Percentiles rank a stretch among this genome's conserved stretches.
Evolutionary conservation across 2,888 invertebrate genomes (phyloP).

Genomic region (Hyposoter didymator): DNA sequence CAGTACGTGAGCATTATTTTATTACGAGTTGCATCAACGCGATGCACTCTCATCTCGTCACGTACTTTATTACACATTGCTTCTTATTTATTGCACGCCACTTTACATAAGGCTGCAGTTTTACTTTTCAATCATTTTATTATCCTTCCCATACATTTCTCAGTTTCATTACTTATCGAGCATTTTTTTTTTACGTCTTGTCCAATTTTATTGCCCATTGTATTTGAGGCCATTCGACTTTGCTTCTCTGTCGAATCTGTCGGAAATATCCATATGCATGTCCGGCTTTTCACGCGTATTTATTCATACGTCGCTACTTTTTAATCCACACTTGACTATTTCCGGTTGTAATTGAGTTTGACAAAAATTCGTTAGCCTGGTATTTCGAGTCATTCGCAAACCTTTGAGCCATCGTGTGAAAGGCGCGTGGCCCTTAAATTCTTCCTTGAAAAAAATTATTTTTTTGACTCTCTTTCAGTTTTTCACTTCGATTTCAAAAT

Average conservation of each 20-base stretch:
- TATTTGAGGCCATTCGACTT: neutral
- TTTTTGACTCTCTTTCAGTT: neutral
- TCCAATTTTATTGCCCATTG: slow-evolving; percentile 18
- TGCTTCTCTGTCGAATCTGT: slow-evolving; percentile 1
- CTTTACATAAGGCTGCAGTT: neutral
- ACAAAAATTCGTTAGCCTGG: neutral
- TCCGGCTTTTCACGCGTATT: slow-evolving; percentile 12
- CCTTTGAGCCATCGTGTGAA: neutral
- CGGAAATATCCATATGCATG: slow-evolving; percentile 31
- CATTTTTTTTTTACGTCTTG: neutral
- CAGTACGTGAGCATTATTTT: neutral
- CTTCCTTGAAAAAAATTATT: too few relatives aligned
- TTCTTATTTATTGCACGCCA: neutral
- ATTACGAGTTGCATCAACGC: neutral
- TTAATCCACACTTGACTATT: neutral
- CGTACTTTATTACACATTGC: slow-evolving; percentile 9
- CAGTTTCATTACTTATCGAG: neutral
- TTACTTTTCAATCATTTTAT: neutral
- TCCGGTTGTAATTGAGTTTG: neutral
- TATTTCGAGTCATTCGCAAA: neutral
- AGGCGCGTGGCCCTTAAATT: too few relatives aligned
- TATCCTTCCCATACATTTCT: neutral
- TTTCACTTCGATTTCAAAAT: neutral
- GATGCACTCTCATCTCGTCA: neutral
- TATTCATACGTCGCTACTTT: neutral